A percentile compares a stretch with the other conserved stretches of the same genome.
Conservation (phyloP, 1,140 invertebrate species). For the Cotesia typhae region DNA sequence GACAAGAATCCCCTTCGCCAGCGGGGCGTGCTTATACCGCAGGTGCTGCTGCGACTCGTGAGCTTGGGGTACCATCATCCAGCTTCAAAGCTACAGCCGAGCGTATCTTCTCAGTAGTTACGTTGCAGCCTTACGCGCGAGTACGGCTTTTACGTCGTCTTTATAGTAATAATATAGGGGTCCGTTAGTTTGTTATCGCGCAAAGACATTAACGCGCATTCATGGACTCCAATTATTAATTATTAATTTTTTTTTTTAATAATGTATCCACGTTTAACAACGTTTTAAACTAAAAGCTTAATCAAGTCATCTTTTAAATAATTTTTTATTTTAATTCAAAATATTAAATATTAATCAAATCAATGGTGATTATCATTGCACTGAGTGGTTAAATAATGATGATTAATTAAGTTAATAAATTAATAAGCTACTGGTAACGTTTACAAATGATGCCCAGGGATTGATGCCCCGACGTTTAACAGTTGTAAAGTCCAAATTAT, state of each 20-base stretch:
- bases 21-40: conserved; percentile 42
- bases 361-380: too few species aligned
- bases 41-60: conserved; percentile 50
- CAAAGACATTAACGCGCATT: conserved; percentile 12
- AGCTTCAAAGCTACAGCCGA: conserved; percentile 32
- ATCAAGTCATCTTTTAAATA: too few species aligned
- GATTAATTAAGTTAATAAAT: too few species aligned
- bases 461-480: background rate
- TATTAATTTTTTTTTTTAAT: too few species aligned
- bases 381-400: too few species aligned
- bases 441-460: background rate
- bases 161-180: conserved; percentile 1
- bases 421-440: too few species aligned
- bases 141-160: background rate
- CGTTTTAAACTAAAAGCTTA: too few species aligned
- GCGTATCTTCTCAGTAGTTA: conserved; percentile 45
- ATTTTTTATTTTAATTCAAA: too few species aligned
- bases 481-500: background rate
- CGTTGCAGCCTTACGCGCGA: conserved; percentile 50
- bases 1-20: conserved; percentile 1
- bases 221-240: background rate
- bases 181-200: background rate
- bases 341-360: too few species aligned
- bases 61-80: conserved; percentile 35
- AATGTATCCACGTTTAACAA: too few species aligned